Base-by-base conservation (phyloP, 2,888 invertebrate genomes). In the Nematopogon swammerdamellus region DNA sequence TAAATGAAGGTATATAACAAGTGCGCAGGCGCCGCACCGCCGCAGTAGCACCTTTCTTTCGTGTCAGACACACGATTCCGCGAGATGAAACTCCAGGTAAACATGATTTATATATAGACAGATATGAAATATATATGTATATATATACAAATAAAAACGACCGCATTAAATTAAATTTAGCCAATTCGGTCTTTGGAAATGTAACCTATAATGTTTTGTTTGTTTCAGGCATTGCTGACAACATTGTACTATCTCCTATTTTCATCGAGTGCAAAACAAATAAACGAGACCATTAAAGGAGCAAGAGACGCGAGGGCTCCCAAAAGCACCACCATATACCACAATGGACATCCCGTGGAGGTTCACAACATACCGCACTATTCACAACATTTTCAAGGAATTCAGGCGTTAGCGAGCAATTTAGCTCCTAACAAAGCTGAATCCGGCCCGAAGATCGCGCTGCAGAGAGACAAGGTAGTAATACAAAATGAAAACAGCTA, bases 401-500 rank as follows among this genome's bases (percentile, higher is more conserved):
- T 36, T 14, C 8, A 36, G 14, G n/a, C 8, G 3, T 36, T 36
- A 36, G 11, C 36, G 14, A 36, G 36, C 36, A 14, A 36, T 36
- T 4, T 14, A 14, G 36, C n/a, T 14, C 36, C 36, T 3, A 8
- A 36, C n/a, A 36, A 36, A 14, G 8, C 14, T 14, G 36, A 36
- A 14, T 3, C 8, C 11, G 36, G 36, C 11, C 36, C 36, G 3
- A 36, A 14, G 36, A 55, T 68, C 14, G 70, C 72, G 2, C 64
- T 72, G 45, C 69, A 68, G 48, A 64, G 68, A 53, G 63, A 67
- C 50, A 60, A 57, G 45, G 52, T 60, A 5, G 54, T 61, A 42
- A 58, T 66, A 18, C 67, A 68, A 46, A 69, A 66, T 45, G 58
- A 63, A 18, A 68, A 67, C 50, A 65, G 64, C 18, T 67, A 63